Conservation (phyloP, 2,113 vertebrate genomes). For the Eleginops maclovinus region DNA sequence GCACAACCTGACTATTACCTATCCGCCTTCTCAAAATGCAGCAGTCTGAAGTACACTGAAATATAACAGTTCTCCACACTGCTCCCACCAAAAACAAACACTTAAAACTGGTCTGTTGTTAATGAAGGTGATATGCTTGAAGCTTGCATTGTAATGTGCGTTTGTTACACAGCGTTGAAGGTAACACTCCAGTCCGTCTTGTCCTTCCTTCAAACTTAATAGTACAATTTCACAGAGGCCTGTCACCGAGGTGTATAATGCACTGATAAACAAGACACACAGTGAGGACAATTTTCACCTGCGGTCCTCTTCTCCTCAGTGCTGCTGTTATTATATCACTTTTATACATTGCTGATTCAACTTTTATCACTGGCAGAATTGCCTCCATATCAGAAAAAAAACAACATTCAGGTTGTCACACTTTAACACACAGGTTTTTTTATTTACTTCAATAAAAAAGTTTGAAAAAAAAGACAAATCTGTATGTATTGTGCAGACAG, state of each 20-base stretch:
- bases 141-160: not conserved
- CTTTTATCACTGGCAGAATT: not conserved
- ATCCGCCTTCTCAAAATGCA: not conserved
- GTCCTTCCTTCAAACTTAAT: not conserved
- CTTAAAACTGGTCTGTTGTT: not conserved
- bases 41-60: not conserved
- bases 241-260: not conserved
- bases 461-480: too few relatives aligned
- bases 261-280: slow-evolving; percentile 9
- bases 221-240: not conserved
- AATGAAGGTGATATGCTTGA: not conserved
- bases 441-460: too few relatives aligned
- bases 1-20: not conserved
- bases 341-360: not conserved
- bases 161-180: not conserved
- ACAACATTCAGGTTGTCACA: not conserved
- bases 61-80: not conserved
- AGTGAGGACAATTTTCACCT: not conserved
- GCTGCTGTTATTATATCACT: not conserved
- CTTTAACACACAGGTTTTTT: too few relatives aligned
- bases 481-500: not conserved
- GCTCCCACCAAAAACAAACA: not conserved
- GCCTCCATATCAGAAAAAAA: not conserved
- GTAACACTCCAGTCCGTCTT: slow-evolving; percentile 1
- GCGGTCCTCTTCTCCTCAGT: not conserved